Evolutionary conservation across 1,140 invertebrate genomes (phyloP), one percentile per base, ranked within the genome.

Genomic region (Drosophila chauvacae): DNA sequence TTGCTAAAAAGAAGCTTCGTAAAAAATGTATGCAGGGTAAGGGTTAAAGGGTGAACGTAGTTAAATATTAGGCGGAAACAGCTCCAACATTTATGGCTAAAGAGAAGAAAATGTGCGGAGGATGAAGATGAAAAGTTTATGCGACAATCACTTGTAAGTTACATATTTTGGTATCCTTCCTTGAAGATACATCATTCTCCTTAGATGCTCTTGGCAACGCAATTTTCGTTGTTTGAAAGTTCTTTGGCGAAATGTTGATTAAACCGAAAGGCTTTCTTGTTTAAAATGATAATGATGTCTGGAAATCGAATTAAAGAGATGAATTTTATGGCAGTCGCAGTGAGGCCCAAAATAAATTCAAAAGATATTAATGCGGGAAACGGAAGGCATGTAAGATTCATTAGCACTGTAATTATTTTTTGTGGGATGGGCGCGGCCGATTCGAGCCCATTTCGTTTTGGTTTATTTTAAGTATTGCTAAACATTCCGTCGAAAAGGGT

Each of bases 81-180:
- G 42, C 65, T 41, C 50, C 50, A 64, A 71, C 80, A 64, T 77
- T 58, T 53, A 42, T 65, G 23, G 7, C 23, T 30, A n/a, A 44
- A 26, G 35, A 59, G 20, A 30, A 23, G n/a, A 30, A 14, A 39
- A 11, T 45, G 26, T 7, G 0, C 13, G 26, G 11, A 4, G 26
- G 18, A 18, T 14, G 11, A 77, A 62, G 69, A 41, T 78, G 57
- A 63, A 75, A 81, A 81, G 65, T 78, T 86, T 66, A 41, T 60
- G 55, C 53, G 61, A 69, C 74, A 86, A 86, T 86, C 70, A 79
- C 82, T 85, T 75, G 70, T 86, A 81, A 85, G 59, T 81, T 79
- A 26, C 14, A 47, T 26, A 79, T 78, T 81, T 86, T 79, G 61
- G 63, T 23, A 66, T 63, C 58, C 65, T 58, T 64, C 47, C 23